phyloP scores from a whole-genome alignment of 2,797 vertebrate genomes.

The Crocodylus rhombifer region DNA sequence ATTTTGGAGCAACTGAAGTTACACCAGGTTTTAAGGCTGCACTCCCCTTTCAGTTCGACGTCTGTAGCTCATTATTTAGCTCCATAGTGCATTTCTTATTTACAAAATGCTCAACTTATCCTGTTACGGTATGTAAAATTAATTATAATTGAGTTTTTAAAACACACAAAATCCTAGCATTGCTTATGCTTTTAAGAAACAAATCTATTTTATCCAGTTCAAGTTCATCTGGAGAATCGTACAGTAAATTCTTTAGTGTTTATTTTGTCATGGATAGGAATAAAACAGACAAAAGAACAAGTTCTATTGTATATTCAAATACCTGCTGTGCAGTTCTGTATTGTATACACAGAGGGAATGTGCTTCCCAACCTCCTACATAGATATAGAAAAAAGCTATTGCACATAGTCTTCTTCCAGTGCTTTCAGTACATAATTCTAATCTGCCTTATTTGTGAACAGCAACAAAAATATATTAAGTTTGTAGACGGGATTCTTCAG shows the following conservation, averaged over 20 bases:
- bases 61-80: background rate
- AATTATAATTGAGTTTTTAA: background rate
- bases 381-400: rapidly evolving
- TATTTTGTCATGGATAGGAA: background rate
- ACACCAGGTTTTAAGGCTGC: background rate
- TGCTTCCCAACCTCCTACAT: rapidly evolving
- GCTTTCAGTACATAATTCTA: background rate
- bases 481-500: background rate
- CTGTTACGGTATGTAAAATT: background rate
- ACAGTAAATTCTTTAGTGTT: background rate
- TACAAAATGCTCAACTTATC: background rate
- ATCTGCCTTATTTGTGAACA: background rate
- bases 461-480: background rate
- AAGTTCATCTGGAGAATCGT: background rate
- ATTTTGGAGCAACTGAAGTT: slow-evolving; percentile 25
- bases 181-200: background rate
- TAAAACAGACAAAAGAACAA: background rate
- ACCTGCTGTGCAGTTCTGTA: background rate
- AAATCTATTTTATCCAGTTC: background rate
- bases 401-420: background rate
- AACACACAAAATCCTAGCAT: background rate
- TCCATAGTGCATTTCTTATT: background rate
- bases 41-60: background rate
- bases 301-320: background rate
- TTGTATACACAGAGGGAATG: rapidly evolving